Conservation (phyloP, 2,888 invertebrate genomes). For the Cantharis flavilabris region DNA sequence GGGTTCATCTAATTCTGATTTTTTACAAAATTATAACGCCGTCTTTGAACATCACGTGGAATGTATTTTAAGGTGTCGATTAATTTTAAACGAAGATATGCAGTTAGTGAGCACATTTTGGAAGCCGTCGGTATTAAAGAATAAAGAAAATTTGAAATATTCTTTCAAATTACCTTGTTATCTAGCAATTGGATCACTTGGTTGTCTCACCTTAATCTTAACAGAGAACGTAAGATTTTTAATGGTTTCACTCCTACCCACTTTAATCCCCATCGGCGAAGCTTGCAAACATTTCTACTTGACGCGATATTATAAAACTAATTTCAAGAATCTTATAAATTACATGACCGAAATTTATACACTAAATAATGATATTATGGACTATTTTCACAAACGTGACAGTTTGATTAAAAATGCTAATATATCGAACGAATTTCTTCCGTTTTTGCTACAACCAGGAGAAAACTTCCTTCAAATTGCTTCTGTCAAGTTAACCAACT, state of each 20-base stretch:
- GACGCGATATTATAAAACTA: constrained; percentile 2
- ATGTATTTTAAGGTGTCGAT: constrained; percentile 13
- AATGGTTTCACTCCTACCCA: not conserved
- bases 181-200: not conserved
- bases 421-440: not conserved
- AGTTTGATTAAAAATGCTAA: not conserved
- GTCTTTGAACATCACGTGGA: constrained; percentile 16
- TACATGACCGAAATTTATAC: not conserved
- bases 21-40: constrained; percentile 3
- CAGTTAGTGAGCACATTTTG: constrained; percentile 15
- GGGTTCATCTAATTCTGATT: not conserved
- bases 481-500: not conserved
- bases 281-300: not conserved
- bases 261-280: not conserved
- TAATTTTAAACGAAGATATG: constrained; percentile 20
- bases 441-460: not conserved
- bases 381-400: not conserved
- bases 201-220: not conserved
- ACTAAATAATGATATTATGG: not conserved
- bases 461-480: not conserved
- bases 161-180: not conserved
- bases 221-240: constrained; percentile 3
- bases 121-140: not conserved
- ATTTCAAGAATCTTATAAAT: constrained; percentile 8
- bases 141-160: not conserved